phyloP scores from a whole-genome alignment of 1,140 invertebrate genomes.

The Nilaparvata lugens region DNA sequence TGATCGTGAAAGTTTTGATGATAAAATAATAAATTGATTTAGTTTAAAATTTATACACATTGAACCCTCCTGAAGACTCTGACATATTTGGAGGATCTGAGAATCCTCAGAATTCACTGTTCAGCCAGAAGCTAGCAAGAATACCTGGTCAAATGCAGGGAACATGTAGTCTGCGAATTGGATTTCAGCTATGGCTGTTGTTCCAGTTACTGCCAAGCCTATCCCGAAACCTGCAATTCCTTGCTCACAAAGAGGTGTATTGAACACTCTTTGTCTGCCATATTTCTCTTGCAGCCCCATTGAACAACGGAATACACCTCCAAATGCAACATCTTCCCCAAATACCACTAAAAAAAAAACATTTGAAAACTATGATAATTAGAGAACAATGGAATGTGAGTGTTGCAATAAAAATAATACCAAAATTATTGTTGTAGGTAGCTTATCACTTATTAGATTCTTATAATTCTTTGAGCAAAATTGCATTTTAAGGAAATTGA shows the following conservation, averaged over 20 bases:
- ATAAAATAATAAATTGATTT: too few species aligned
- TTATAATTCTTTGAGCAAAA: too few species aligned
- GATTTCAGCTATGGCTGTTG: constrained; percentile 95
- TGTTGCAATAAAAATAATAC: not conserved
- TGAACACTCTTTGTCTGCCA: constrained; percentile 90
- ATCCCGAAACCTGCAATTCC: constrained; percentile 98
- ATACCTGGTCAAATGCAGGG: constrained; percentile 96
- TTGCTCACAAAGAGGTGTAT: constrained; percentile 96
- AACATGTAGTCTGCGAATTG: constrained; percentile 99
- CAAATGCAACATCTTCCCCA: constrained; percentile 98
- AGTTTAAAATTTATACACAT: too few species aligned
- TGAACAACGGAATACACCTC: constrained; percentile 96
- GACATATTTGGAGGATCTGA: too few species aligned
- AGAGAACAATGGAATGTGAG: not conserved
- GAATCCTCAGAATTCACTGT: too few species aligned
- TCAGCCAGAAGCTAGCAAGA: not conserved
- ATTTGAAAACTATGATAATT: too few species aligned
- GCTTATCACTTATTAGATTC: too few species aligned
- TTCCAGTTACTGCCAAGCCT: constrained; percentile 78
- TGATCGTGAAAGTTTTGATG: too few species aligned
- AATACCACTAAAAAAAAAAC: constrained; percentile 63
- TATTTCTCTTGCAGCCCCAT: constrained; percentile 89
- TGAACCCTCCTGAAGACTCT: too few species aligned
- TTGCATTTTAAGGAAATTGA: too few species aligned
- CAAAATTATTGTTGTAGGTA: too few species aligned